phyloP scores from a whole-genome alignment of 2,888 invertebrate genomes.

The Phyllotreta cruciferae region DNA sequence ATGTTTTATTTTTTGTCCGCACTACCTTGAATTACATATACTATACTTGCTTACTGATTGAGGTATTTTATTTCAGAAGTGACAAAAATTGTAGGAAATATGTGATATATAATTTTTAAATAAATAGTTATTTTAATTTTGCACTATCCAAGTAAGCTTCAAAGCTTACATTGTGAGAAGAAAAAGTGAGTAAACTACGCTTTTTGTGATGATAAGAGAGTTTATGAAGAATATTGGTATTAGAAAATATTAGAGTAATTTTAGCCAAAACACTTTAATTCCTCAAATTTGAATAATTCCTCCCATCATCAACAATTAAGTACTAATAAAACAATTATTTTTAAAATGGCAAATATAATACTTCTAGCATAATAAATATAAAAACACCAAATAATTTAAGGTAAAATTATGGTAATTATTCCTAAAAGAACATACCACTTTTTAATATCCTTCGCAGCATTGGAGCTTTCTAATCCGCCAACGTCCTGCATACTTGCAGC shows the following conservation, averaged over 20 bases:
- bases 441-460: background rate
- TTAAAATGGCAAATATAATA: conserved; percentile 5
- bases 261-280: too few species aligned
- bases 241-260: too few species aligned
- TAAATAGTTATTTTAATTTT: background rate
- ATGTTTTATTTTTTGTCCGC: background rate
- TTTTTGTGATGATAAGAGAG: too few species aligned
- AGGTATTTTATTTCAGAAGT: background rate
- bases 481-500: background rate
- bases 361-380: conserved; percentile 17
- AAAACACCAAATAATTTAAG: background rate
- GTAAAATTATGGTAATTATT: conserved; percentile 11
- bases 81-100: background rate
- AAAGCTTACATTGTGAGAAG: too few species aligned
- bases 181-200: too few species aligned
- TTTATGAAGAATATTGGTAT: too few species aligned
- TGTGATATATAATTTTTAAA: background rate
- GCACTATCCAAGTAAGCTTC: too few species aligned
- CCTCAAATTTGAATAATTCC: too few species aligned
- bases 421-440: background rate
- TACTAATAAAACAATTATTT: too few species aligned
- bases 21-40: conserved; percentile 1
- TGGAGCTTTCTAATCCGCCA: conserved; percentile 2
- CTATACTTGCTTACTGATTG: background rate
- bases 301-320: too few species aligned